Conservation (phyloP, 1,140 invertebrate species). For the Agraylea sexmaculata region DNA sequence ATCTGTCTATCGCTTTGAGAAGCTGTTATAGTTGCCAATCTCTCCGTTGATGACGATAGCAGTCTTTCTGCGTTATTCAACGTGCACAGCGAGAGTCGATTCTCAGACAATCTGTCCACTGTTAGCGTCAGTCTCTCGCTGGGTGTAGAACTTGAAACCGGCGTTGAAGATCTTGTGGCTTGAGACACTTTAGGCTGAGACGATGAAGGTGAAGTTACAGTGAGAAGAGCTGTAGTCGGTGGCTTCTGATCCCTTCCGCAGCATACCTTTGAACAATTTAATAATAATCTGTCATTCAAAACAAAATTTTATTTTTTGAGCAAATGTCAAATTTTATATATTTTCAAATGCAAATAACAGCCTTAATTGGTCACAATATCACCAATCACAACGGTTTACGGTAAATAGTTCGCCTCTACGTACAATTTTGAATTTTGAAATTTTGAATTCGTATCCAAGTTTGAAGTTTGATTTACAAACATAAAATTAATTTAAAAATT, state of each 20-base stretch:
- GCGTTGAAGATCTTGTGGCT: conserved; percentile 18
- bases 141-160: conserved; percentile 19
- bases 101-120: conserved; percentile 21
- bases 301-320: too few species aligned
- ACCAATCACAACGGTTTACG: too few species aligned
- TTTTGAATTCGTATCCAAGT: too few species aligned
- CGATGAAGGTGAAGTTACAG: conserved; percentile 30
- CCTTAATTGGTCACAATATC: too few species aligned
- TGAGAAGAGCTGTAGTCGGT: conserved; percentile 27
- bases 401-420: too few species aligned
- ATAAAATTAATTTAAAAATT: too few species aligned
- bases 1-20: conserved; percentile 22
- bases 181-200: conserved; percentile 12
- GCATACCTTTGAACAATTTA: conserved; percentile 33
- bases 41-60: conserved; percentile 23
- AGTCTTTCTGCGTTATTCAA: conserved; percentile 31
- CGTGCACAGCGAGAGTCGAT: conserved; percentile 27
- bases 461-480: too few species aligned
- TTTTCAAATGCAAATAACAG: too few species aligned
- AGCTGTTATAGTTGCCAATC: conserved; percentile 17
- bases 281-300: too few species aligned
- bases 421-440: too few species aligned
- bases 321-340: too few species aligned
- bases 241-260: conserved; percentile 37
- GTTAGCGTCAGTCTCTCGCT: conserved; percentile 26